Conservation (phyloP, 2,113 vertebrate species). For the Pholis gunnellus region DNA sequence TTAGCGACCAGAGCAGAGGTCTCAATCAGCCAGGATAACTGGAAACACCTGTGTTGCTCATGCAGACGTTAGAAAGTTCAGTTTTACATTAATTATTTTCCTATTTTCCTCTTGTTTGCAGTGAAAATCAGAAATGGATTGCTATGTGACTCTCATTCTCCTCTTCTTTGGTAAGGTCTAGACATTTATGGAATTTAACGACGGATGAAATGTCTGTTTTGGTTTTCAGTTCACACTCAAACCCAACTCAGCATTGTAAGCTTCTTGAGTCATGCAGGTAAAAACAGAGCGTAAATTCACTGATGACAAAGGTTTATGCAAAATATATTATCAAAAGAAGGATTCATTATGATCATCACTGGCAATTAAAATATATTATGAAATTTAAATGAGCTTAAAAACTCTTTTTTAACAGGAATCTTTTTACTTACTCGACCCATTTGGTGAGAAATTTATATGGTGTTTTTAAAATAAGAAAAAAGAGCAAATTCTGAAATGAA, state of each 20-base stretch:
- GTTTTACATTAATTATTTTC: not conserved
- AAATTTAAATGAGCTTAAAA: too few species aligned
- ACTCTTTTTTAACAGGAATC: too few species aligned
- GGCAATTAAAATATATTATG: too few species aligned
- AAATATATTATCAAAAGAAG: too few species aligned
- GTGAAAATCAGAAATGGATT: constrained; percentile 26
- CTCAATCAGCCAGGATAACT: not conserved
- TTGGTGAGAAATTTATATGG: too few species aligned
- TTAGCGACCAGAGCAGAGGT: not conserved
- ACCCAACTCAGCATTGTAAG: not conserved
- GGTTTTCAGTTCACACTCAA: not conserved
- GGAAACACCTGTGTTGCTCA: not conserved
- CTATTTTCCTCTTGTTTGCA: not conserved
- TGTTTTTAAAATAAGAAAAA: too few species aligned
- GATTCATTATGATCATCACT: not conserved
- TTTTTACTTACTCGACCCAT: too few species aligned
- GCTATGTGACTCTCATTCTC: not conserved
- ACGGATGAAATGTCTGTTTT: not conserved
- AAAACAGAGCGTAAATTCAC: not conserved
- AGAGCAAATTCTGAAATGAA: too few species aligned
- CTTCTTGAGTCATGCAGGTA: not conserved
- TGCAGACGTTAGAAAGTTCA: not conserved
- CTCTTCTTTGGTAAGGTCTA: constrained; percentile 20
- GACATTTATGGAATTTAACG: not conserved
- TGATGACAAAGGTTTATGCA: too few species aligned